Base-by-base conservation (phyloP, 1,140 invertebrate species). In the Pantala flavescens region DNA sequence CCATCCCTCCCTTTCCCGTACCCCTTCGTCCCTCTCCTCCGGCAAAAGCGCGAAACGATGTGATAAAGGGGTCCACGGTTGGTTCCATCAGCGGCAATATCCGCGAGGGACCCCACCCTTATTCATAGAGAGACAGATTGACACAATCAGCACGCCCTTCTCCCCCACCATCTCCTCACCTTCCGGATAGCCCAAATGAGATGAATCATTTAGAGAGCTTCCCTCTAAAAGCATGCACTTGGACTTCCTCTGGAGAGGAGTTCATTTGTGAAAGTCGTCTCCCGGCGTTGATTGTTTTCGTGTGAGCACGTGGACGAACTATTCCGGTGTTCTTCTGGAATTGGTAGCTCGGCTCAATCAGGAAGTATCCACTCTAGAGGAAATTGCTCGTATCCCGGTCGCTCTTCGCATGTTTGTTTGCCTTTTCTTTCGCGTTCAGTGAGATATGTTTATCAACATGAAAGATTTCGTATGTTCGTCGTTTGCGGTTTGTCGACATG, bases 71-170 rank as follows among this genome's bases (percentile, higher is more conserved):
- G 16, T 21, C 49, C 49, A 63, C 49, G 3, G 49, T 63, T 21
- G 49, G 49, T 63, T 21, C 49, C 49, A 63, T 63, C n/a, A 63
- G 49, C 49, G n/a, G 49, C 49, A 63, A 63, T 63, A 63, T 63
- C 49, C 49, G 49, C 49, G 49, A 63, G 49, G 49, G n/a, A 63
- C 49, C 49, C 49, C 49, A 63, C 49, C 49, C 49, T 63, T 63
- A 63, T 63, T 63, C 49, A 63, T 63, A 19, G 16, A 21, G 49
- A 36, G 28, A 5, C 16, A 63, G 49, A 63, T 63, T 63, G 49
- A 63, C 49, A 63, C 49, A 63, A 63, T 63, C 49, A 63, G n/a
- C 49, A 63, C n/a, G n/a, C 16, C 12, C 49, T 21, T 12, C 2
- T 14, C 49, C 49, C 49, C 49, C 49, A n/a, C n/a, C n/a, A n/a